These are phyloP conservation scores for Phenganax marumi DNA, from an alignment of 92 coral and sea anemone genomes.

Conservation along the genomic window DNA sequence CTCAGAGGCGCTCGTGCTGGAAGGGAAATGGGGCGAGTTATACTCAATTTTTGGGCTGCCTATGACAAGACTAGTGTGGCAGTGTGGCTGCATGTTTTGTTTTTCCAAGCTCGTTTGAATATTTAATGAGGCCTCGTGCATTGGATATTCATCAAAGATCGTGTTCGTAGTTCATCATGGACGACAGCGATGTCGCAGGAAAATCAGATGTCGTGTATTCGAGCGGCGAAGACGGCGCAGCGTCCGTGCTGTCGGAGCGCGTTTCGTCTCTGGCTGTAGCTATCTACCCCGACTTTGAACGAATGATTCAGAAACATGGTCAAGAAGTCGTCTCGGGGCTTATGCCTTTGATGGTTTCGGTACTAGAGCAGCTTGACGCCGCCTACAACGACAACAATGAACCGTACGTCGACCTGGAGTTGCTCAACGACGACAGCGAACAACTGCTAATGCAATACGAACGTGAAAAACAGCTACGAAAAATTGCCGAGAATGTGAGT, in stretches of 20 bases:
- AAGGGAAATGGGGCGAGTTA: too few relatives aligned
- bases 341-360: conserved; percentile 99
- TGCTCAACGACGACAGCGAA: conserved; percentile 94
- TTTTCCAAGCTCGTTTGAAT: conserved; percentile 30
- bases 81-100: conserved; percentile 29
- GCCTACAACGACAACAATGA: conserved; percentile 97
- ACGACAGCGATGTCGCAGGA: conserved; percentile 46
- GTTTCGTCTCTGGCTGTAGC: conserved; percentile 89
- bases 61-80: too few relatives aligned
- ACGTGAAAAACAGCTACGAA: conserved; percentile 92
- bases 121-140: conserved; percentile 37
- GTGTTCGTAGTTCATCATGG: conserved; percentile 30
- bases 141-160: background rate
- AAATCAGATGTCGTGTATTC: conserved; percentile 92
- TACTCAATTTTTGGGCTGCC: too few relatives aligned
- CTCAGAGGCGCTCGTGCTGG: too few relatives aligned
- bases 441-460: conserved; percentile 99
- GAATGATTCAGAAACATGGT: conserved; percentile 94
- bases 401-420: conserved; percentile 86
- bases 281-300: conserved; percentile 94
- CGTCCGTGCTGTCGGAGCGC: conserved; percentile 96
- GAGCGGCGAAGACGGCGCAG: conserved; percentile 92
- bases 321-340: conserved; percentile 98
- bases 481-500: conserved; percentile 96
- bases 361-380: conserved; percentile 91